Evolutionary conservation across 2,797 vertebrate species (phyloP), one percentile per base, ranked within the genome.

Genomic region (Micrastur ruficollis): DNA sequence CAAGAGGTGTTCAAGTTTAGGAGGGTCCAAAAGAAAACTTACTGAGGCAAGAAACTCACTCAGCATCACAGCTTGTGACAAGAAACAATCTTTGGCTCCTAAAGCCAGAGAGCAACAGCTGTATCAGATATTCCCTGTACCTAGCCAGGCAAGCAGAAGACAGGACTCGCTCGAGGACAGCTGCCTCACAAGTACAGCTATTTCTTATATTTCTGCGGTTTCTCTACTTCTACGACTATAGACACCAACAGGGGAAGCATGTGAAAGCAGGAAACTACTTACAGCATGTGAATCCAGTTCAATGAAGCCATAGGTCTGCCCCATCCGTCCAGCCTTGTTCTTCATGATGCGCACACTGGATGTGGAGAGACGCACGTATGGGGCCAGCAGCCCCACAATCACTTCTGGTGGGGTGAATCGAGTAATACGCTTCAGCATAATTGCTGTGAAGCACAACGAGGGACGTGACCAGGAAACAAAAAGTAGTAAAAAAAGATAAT

Each of bases 221-320:
- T 56, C 55, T 52, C 36, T 42, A 8, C 50, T 78, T 71, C n/a
- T 32, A 21, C 29, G 66, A 13, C 11, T 44, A 23, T 1, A 68
- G 47, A 63, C 4, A 40, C 76, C 81, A 62, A 80, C 21, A 83
- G 34, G 34, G 70, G 53, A 59, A 56, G 50, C 50, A 65, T 1
- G 12, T 32, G 49, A 93, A 84, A 74, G 62, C 81, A 66, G 47
- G 20, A 74, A 82, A 8, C 18, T 56, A 97, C 98, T 80, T 95
- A 99, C 99, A 98, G 99, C 99, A 49, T 99, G 99, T 29, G 99
- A 99, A 62, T 99, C 99, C 96, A 99, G 99, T 78, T 99, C 99
- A n/a, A 99, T 99, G 96, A 99, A 99, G 98, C 99, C 99, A 29
- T 99, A 99, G 94, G 99, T 99, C 93, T 99, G 99, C 68, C 98